A percentile compares a stretch with the other conserved stretches of the same genome.
These are phyloP conservation scores for Caenorhabditis tropicalis DNA, from an alignment of 1,140 invertebrate genomes.

Conservation along the genomic window DNA sequence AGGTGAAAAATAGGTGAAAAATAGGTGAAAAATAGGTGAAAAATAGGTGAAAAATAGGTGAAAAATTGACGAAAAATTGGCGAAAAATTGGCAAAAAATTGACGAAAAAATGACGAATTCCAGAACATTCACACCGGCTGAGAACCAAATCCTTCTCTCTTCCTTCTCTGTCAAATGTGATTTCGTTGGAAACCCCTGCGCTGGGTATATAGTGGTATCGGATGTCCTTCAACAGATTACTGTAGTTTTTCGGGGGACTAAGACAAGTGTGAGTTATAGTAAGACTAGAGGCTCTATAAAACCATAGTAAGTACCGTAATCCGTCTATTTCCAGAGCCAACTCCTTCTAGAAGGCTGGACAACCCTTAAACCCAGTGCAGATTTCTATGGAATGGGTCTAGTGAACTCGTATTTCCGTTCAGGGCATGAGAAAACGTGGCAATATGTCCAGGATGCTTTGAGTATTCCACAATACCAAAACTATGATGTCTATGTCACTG, in stretches of 20 bases:
- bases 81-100: no score
- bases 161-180: conserved; percentile 31
- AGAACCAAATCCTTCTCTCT: conserved; percentile 32
- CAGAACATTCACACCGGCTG: conserved; percentile 18
- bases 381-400: conserved; percentile 58
- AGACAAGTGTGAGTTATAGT: conserved; percentile 43
- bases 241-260: conserved; percentile 57
- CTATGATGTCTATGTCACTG: conserved; percentile 52
- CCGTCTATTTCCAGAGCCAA: conserved; percentile 10
- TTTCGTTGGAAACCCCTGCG: conserved; percentile 46
- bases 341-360: conserved; percentile 56
- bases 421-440: conserved; percentile 51
- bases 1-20: no score
- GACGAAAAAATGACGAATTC: no score
- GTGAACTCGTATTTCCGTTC: conserved; percentile 56
- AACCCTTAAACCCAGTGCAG: conserved; percentile 24
- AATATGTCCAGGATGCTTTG: conserved; percentile 35
- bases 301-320: background rate
- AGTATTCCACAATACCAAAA: conserved; percentile 48
- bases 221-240: conserved; percentile 40
- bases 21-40: no score
- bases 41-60: no score
- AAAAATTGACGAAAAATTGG: no score
- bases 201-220: conserved; percentile 44
- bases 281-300: background rate